A percentile compares a stretch with the other conserved stretches of the same genome.
Evolutionary conservation across 2,888 invertebrate genomes (phyloP).

Genomic region (Rotaria magnacalcarata): DNA sequence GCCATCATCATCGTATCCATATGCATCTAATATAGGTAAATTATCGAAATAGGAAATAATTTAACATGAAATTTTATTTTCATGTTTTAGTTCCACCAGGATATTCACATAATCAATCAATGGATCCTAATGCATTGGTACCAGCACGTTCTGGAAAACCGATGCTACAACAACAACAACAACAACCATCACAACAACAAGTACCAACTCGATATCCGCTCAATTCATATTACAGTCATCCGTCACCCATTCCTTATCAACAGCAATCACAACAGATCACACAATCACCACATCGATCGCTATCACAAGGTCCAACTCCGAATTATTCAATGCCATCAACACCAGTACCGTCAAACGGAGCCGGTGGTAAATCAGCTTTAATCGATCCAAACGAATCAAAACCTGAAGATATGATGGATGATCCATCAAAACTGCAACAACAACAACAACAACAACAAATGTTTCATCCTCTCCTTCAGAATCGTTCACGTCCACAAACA

Average conservation of each 20-base stretch:
- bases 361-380: neutral
- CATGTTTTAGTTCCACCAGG: neutral
- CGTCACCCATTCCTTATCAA: neutral
- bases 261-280: neutral
- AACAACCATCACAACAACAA: neutral
- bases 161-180: neutral
- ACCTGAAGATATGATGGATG: neutral
- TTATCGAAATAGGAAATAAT: neutral
- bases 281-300: neutral
- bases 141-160: slow-evolving; percentile 16
- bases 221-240: neutral
- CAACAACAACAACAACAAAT: slow-evolving; percentile 8
- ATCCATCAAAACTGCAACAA: neutral
- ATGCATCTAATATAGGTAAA: neutral
- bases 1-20: slow-evolving; percentile 3
- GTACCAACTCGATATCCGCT: neutral
- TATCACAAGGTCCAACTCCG: slow-evolving; percentile 16
- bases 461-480: neutral
- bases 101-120: neutral
- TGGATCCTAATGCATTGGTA: neutral
- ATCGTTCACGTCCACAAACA: neutral
- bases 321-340: neutral
- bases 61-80: neutral
- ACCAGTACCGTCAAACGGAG: neutral
- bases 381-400: neutral